Percentiles rank a stretch among this genome's conserved stretches.
Conservation (phyloP, 2,113 vertebrate species). For the Cygnus atratus region DNA sequence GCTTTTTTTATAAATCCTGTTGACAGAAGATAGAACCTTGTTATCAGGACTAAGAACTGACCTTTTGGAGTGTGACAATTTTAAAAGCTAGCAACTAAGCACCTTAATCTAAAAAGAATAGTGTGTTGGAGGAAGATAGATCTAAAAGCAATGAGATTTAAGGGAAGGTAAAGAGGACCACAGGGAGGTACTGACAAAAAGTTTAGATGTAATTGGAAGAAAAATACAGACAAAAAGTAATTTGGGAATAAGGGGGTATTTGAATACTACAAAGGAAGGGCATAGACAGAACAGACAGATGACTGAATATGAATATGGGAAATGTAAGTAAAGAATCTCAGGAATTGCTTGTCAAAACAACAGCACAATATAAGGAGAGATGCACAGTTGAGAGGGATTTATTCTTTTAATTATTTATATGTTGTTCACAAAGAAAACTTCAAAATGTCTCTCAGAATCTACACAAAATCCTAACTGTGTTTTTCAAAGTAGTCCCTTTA, state of each 20-base stretch:
- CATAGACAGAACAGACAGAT: not conserved
- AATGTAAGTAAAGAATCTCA: not conserved
- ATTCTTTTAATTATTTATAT: not conserved
- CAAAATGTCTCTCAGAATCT: not conserved
- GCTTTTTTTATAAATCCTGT: not conserved
- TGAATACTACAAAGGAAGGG: not conserved
- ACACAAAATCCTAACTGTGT: rapidly evolving
- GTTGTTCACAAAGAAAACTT: not conserved
- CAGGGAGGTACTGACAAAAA: not conserved
- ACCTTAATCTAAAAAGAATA: not conserved
- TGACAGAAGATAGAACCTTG: not conserved
- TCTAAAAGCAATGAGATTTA: not conserved
- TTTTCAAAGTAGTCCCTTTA: not conserved
- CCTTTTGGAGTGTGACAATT: not conserved
- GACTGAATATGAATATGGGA: not conserved
- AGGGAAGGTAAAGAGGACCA: not conserved
- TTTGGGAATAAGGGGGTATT: not conserved
- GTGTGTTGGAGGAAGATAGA: not conserved
- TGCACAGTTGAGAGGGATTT: not conserved
- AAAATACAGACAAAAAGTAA: not conserved
- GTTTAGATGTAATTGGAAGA: not conserved
- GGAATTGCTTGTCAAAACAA: not conserved
- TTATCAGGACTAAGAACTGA: not conserved
- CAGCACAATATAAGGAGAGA: not conserved
- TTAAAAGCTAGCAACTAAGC: not conserved